These are phyloP conservation scores for Antheraea yamamai DNA, from an alignment of 2,888 invertebrate species.

Conservation along the genomic window DNA sequence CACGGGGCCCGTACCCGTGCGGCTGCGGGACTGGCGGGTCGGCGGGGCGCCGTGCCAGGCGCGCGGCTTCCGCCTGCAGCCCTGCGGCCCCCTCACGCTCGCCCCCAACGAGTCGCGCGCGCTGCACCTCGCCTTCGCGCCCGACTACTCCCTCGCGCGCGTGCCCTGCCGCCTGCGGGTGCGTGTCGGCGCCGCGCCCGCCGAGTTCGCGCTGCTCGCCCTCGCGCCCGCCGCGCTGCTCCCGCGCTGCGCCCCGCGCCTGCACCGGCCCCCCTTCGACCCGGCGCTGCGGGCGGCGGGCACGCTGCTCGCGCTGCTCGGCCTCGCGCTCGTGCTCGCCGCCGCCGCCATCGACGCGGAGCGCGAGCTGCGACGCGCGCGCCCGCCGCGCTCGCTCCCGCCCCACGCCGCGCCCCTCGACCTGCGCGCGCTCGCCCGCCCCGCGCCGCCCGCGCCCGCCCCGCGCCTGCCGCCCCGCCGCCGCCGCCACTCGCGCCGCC, in stretches of 20 bases:
- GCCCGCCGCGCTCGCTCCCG: conserved; percentile 34
- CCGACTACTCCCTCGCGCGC: conserved; percentile 63
- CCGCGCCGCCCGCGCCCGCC: conserved; percentile 30
- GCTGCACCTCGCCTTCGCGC: conserved; percentile 53
- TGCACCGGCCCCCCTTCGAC: conserved; percentile 81
- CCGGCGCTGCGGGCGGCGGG: conserved; percentile 77
- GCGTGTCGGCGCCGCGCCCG: conserved; percentile 44
- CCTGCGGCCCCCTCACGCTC: conserved; percentile 60
- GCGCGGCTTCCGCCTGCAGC: conserved; percentile 62
- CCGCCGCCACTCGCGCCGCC: conserved; percentile 41
- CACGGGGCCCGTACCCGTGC: conserved; percentile 94
- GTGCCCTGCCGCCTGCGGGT: conserved; percentile 45
- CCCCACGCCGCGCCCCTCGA: conserved; percentile 41
- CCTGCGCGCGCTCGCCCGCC: conserved; percentile 37
- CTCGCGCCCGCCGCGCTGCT: conserved; percentile 50
- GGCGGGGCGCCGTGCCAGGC: conserved; percentile 57
- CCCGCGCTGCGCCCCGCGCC: conserved; percentile 41
- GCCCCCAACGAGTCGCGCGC: conserved; percentile 61
- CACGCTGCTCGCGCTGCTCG: conserved; percentile 49
- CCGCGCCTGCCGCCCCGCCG: conserved; percentile 35
- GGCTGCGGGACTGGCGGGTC: conserved; percentile 77
- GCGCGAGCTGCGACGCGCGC: conserved; percentile 46
- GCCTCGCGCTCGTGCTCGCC: conserved; percentile 54
- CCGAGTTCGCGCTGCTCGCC: conserved; percentile 46
- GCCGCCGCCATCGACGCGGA: conserved; percentile 57